Conservation (phyloP, 2,888 invertebrate genomes). For the Orchestes rusci region DNA sequence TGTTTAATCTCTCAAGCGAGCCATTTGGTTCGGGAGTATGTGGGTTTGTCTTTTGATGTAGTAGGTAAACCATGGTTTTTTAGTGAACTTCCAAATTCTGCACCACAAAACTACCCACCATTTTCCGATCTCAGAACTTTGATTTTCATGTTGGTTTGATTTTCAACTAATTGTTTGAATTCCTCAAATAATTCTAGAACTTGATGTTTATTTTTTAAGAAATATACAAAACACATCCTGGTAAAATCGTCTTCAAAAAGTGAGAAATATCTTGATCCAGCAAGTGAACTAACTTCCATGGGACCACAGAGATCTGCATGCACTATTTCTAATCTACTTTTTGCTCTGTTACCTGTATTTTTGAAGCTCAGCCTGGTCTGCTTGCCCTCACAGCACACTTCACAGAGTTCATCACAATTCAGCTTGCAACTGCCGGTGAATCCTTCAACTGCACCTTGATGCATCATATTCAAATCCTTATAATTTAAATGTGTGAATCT, state of each 20-base stretch:
- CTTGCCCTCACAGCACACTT: slow-evolving; percentile 31
- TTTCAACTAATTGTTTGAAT: slow-evolving; percentile 22
- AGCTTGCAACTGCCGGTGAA: too few species aligned
- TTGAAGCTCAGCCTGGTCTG: too few species aligned
- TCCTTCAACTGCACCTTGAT: too few species aligned
- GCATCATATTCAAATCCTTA: slow-evolving; percentile 14
- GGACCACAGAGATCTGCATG: too few species aligned
- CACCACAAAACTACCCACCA: slow-evolving; percentile 21
- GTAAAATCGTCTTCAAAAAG: too few species aligned
- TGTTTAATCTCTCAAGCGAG: slow-evolving; percentile 27
- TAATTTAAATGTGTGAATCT: slow-evolving; percentile 20
- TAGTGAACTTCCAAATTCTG: slow-evolving; percentile 21
- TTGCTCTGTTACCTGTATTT: too few species aligned
- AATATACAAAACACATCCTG: too few species aligned
- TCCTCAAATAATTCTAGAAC: slow-evolving; percentile 16
- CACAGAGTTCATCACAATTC: too few species aligned
- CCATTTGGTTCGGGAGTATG: slow-evolving; percentile 27
- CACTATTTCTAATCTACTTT: too few species aligned
- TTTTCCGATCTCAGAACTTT: slow-evolving; percentile 20
- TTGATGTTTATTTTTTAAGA: slow-evolving; percentile 19
- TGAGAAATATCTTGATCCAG: too few species aligned
- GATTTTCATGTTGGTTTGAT: slow-evolving; percentile 15
- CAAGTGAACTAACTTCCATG: too few species aligned
- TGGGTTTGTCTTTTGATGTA: too few species aligned
- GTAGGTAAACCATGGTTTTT: slow-evolving; percentile 20